Conservation (phyloP, 2,888 invertebrate genomes). For the Alloplasta piceator region DNA sequence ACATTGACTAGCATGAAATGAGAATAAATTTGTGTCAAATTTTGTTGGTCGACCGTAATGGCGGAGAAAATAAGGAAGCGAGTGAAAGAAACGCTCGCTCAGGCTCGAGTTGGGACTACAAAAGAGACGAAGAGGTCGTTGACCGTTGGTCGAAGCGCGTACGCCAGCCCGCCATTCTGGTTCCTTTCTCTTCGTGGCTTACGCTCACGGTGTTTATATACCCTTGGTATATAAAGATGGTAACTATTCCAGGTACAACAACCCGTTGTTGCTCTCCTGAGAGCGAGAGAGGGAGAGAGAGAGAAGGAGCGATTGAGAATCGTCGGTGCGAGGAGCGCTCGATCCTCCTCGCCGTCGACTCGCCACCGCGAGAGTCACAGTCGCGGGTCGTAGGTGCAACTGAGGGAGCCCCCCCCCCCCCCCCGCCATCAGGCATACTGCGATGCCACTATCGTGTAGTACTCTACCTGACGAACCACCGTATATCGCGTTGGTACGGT, state of each 20-base stretch:
- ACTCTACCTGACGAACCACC: neutral
- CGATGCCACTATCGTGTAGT: too few species aligned
- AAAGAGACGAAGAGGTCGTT: slow-evolving; percentile 68
- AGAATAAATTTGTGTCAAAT: too few species aligned
- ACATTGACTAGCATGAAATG: too few species aligned
- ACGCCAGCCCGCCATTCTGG: slow-evolving; percentile 67
- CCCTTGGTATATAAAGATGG: too few species aligned
- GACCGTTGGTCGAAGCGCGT: slow-evolving; percentile 66
- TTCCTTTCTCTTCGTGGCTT: slow-evolving; percentile 75
- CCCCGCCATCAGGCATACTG: too few species aligned
- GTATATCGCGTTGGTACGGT: slow-evolving; percentile 1
- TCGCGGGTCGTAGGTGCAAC: slow-evolving; percentile 16
- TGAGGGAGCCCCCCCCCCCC: too few species aligned
- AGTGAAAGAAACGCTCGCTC: slow-evolving; percentile 34
- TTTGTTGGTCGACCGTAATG: too few species aligned
- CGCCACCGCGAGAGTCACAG: slow-evolving; percentile 47
- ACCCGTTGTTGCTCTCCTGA: neutral
- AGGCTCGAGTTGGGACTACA: slow-evolving; percentile 51
- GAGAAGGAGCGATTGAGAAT: neutral
- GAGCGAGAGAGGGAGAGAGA: slow-evolving; percentile 1
- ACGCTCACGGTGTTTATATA: slow-evolving; percentile 48
- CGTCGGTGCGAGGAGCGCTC: slow-evolving; percentile 4
- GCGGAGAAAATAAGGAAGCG: neutral
- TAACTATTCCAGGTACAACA: too few species aligned
- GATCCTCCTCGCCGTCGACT: slow-evolving; percentile 11